These are phyloP conservation scores for Xerus rutilus DNA, from an alignment of 2,797 vertebrate genomes.

Conservation along the genomic window DNA sequence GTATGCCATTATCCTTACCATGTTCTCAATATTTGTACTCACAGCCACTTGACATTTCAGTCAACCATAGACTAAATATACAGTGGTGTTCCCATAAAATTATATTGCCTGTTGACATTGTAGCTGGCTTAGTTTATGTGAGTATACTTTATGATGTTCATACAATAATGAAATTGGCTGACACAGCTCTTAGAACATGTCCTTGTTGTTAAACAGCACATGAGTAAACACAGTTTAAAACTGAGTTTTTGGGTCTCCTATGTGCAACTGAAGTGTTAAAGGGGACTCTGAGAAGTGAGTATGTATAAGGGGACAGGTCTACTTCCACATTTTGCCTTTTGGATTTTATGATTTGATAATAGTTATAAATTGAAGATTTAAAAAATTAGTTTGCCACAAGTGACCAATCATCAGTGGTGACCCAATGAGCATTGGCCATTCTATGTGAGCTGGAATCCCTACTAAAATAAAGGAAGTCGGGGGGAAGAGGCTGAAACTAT, in stretches of 20 bases:
- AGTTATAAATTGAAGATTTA: background rate
- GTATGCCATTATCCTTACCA: background rate
- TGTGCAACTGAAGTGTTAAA: background rate
- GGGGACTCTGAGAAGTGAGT: background rate
- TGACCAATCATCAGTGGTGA: background rate
- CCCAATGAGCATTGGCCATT: background rate
- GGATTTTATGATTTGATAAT: background rate
- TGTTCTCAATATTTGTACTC: background rate
- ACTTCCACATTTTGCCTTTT: background rate
- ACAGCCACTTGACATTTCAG: background rate
- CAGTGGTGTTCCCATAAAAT: background rate
- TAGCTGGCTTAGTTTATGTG: background rate
- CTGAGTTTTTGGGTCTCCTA: background rate
- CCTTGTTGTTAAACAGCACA: background rate
- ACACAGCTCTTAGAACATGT: background rate
- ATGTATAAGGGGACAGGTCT: background rate
- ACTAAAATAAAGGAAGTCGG: background rate
- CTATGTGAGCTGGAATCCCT: background rate
- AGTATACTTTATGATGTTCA: too few species aligned
- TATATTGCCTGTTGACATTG: background rate
- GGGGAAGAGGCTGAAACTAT: background rate
- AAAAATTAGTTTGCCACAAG: background rate
- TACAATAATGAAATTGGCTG: background rate
- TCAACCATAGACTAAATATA: background rate
- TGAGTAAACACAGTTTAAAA: background rate